phyloP scores from a whole-genome alignment of 2,888 invertebrate species.

The Lypha dubia region DNA sequence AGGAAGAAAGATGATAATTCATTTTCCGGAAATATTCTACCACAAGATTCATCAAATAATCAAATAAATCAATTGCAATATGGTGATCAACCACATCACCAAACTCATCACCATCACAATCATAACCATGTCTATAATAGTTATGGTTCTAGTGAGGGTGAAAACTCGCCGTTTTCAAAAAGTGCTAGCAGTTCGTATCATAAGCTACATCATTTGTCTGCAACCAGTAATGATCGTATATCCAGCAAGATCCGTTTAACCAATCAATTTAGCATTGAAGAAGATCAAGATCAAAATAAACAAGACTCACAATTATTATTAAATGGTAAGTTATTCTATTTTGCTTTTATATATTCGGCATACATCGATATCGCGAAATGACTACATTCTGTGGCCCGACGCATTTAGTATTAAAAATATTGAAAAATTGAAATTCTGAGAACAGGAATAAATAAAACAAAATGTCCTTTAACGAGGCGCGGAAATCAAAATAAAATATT shows the following conservation, averaged over 20 bases:
- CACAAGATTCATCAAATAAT: slow-evolving; percentile 32
- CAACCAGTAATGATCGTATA: slow-evolving; percentile 47
- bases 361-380: background rate
- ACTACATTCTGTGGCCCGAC: too few species aligned
- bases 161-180: slow-evolving; percentile 58
- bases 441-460: too few species aligned
- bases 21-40: slow-evolving; percentile 18
- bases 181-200: slow-evolving; percentile 66
- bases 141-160: slow-evolving; percentile 12
- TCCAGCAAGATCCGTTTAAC: slow-evolving; percentile 46
- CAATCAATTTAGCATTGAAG: slow-evolving; percentile 69
- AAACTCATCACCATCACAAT: slow-evolving; percentile 6
- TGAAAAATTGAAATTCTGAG: too few species aligned
- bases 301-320: slow-evolving; percentile 72
- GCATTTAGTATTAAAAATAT: too few species aligned
- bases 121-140: background rate
- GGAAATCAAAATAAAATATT: too few species aligned
- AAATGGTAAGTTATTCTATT: slow-evolving; percentile 69
- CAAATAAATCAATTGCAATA: slow-evolving; percentile 12
- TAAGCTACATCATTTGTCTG: slow-evolving; percentile 59
- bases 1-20: slow-evolving; percentile 16
- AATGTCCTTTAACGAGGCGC: too few species aligned
- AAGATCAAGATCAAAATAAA: slow-evolving; percentile 66
- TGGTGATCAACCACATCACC: slow-evolving; percentile 11
- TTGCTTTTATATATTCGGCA: background rate